Percentiles rank a stretch among this genome's conserved stretches.
Conservation (phyloP, 1,140 invertebrate species). For the Andrena cerasifolii region DNA sequence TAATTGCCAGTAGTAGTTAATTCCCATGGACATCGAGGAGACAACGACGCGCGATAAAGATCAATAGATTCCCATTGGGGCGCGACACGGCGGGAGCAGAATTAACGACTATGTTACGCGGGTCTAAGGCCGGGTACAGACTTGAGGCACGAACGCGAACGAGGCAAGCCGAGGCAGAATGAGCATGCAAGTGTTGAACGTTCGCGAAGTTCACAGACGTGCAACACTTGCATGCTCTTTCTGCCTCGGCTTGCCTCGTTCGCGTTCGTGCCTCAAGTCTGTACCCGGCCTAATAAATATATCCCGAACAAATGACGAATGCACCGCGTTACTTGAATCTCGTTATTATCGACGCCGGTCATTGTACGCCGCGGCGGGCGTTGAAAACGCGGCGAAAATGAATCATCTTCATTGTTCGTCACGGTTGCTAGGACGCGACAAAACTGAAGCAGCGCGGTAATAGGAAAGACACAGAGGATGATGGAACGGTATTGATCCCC, state of each 20-base stretch:
- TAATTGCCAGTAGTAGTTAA: no score
- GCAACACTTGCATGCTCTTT: no score
- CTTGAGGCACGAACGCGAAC: no score
- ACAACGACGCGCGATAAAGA: neutral
- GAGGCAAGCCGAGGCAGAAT: no score
- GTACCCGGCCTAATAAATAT: no score
- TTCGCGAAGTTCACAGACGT: no score
- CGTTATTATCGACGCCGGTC: conserved; percentile 39
- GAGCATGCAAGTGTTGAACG: no score
- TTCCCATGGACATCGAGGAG: no score
- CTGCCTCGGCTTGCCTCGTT: no score
- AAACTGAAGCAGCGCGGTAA: conserved; percentile 38
- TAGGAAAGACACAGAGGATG: conserved; percentile 30
- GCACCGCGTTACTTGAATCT: conserved; percentile 29
- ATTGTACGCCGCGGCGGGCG: conserved; percentile 9
- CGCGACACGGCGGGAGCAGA: no score
- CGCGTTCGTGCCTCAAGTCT: no score
- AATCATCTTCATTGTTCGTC: conserved; percentile 33
- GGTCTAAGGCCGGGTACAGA: no score
- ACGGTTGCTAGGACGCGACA: neutral
- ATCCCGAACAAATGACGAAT: neutral
- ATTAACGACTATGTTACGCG: neutral
- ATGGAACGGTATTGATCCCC: conserved; percentile 33
- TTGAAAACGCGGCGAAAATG: conserved; percentile 22
- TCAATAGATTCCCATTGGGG: neutral